Evolutionary conservation across 2,888 invertebrate species (phyloP).

Genomic region (Adela reaumurella): DNA sequence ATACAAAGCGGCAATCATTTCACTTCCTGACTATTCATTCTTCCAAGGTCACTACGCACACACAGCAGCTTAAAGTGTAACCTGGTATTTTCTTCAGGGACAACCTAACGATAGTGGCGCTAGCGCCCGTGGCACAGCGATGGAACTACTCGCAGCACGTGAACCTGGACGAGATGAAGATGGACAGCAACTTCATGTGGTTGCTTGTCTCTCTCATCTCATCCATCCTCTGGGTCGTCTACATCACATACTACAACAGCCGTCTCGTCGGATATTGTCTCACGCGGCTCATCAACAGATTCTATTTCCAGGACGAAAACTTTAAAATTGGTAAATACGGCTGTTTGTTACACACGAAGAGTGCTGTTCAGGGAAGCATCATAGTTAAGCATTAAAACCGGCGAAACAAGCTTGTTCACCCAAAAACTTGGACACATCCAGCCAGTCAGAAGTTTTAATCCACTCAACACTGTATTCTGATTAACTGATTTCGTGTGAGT

Average conservation of each 20-base stretch:
- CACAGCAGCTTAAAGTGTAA: no score
- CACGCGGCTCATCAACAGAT: slow-evolving; percentile 83
- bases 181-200: slow-evolving; percentile 74
- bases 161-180: slow-evolving; percentile 64
- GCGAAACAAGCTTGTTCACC: no score
- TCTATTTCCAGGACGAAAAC: slow-evolving; percentile 82
- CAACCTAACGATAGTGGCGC: slow-evolving; percentile 27
- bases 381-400: no score
- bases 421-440: no score
- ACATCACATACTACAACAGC: slow-evolving; percentile 93
- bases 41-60: no score
- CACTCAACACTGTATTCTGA: no score
- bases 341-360: no score
- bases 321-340: slow-evolving; percentile 80
- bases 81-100: slow-evolving; percentile 27
- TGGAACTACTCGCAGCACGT: slow-evolving; percentile 63
- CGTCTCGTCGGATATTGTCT: slow-evolving; percentile 86
- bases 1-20: no score
- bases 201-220: slow-evolving; percentile 77
- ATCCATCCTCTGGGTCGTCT: slow-evolving; percentile 88
- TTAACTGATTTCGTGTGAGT: no score
- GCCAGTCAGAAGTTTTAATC: no score
- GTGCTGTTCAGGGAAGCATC: no score
- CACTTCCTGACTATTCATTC: no score
- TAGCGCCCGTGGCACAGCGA: slow-evolving; percentile 36